These are phyloP conservation scores for Hydrozoanthus tunicans DNA, from an alignment of 64 coral and sea anemone species.

Conservation along the genomic window DNA sequence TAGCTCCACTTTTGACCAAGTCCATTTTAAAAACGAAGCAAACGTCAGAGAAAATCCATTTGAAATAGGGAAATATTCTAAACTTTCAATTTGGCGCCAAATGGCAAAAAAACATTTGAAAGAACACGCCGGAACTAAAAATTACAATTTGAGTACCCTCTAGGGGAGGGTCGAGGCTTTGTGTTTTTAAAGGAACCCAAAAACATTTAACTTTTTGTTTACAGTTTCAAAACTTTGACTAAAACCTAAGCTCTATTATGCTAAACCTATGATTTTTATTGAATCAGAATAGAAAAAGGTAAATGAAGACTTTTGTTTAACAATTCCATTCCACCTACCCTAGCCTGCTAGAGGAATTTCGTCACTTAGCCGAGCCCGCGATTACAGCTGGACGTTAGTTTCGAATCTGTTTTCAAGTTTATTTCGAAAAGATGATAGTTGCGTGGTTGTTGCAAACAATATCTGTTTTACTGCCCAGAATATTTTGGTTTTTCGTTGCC, in stretches of 20 bases:
- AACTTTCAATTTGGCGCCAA: slow-evolving; percentile 34
- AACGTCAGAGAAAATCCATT: not conserved
- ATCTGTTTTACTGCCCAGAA: not conserved
- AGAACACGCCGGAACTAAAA: not conserved
- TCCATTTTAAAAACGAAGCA: not conserved
- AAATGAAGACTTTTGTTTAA: too few species aligned
- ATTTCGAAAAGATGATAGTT: not conserved
- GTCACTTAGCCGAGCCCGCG: slow-evolving; percentile 14
- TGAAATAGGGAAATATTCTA: not conserved
- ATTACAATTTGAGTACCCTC: not conserved
- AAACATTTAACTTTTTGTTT: too few species aligned
- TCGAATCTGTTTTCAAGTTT: not conserved
- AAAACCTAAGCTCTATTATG: too few species aligned
- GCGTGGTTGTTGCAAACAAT: not conserved
- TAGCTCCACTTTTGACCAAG: slow-evolving; percentile 5
- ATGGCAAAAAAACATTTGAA: not conserved
- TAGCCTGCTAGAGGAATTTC: not conserved
- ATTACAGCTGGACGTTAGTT: not conserved
- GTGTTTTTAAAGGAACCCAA: too few species aligned
- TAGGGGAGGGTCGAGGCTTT: not conserved
- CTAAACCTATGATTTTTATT: too few species aligned
- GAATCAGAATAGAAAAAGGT: too few species aligned
- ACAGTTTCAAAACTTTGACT: too few species aligned
- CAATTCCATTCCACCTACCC: too few species aligned
- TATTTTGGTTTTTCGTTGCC: not conserved